Evolutionary conservation across 2,797 vertebrate species (phyloP).

Genomic region (Kryptopterus vitreolus): DNA sequence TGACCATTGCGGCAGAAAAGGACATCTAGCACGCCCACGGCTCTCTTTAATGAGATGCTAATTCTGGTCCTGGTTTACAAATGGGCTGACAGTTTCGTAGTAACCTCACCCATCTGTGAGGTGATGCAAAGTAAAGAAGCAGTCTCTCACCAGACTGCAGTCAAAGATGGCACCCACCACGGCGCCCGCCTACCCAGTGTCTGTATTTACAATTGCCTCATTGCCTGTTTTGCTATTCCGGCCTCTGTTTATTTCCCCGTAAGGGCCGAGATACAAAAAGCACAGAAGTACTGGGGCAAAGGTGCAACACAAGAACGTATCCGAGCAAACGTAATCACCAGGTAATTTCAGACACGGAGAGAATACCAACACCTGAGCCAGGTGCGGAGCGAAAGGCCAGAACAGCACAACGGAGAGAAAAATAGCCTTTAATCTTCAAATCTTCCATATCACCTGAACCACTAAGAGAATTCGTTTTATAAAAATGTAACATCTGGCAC

Average conservation of each 20-base stretch:
- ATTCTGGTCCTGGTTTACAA: slow-evolving; percentile 53
- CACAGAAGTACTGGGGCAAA: slow-evolving; percentile 37
- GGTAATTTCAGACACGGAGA: background rate
- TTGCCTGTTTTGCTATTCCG: slow-evolving; percentile 62
- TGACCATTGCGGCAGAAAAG: background rate
- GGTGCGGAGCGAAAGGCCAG: slow-evolving; percentile 9
- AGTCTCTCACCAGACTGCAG: slow-evolving; percentile 55
- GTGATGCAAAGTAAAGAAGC: slow-evolving; percentile 56
- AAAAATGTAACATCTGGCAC: slow-evolving; percentile 11
- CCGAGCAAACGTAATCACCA: slow-evolving; percentile 50
- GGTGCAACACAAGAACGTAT: slow-evolving; percentile 46
- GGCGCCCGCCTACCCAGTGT: slow-evolving; percentile 52
- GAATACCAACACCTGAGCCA: slow-evolving; percentile 32
- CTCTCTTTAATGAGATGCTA: slow-evolving; percentile 50
- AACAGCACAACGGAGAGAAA: background rate
- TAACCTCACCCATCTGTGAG: slow-evolving; percentile 59
- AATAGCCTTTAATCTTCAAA: slow-evolving; percentile 3
- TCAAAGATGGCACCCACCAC: slow-evolving; percentile 55
- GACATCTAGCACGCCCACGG: slow-evolving; percentile 8
- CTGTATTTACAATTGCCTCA: slow-evolving; percentile 49
- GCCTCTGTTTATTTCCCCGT: slow-evolving; percentile 45
- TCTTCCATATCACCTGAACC: background rate
- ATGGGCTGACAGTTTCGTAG: slow-evolving; percentile 54
- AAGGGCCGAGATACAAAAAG: slow-evolving; percentile 39
- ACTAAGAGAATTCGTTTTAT: slow-evolving; percentile 17